phyloP scores from a whole-genome alignment of 1,140 invertebrate species.

The Hormaphis cornu region DNA sequence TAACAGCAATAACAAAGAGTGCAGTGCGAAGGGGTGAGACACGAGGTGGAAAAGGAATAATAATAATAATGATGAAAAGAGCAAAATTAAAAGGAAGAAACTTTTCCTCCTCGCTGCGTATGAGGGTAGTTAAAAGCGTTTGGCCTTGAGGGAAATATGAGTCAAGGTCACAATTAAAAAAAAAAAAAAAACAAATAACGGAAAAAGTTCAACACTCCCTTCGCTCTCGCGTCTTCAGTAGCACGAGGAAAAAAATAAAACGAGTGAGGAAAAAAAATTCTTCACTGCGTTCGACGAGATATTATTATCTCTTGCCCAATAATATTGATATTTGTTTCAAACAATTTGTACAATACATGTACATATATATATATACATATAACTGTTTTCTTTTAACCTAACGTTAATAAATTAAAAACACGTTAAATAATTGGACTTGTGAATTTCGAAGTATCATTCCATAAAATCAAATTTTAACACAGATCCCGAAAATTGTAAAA shows the following conservation, averaged over 20 bases:
- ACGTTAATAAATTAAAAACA: too few species aligned
- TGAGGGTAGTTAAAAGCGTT: conserved; percentile 30
- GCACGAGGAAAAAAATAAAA: not conserved
- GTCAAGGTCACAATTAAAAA: conserved; percentile 31
- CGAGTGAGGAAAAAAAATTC: too few species aligned
- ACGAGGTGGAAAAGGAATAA: not conserved
- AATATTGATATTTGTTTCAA: too few species aligned
- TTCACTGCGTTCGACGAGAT: too few species aligned
- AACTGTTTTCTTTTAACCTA: too few species aligned
- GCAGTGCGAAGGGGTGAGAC: not conserved
- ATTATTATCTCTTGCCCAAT: too few species aligned
- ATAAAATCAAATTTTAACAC: too few species aligned
- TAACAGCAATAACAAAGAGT: conserved; percentile 27
- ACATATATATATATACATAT: too few species aligned
- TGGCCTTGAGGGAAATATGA: conserved; percentile 30
- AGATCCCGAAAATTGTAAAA: too few species aligned
- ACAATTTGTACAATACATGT: too few species aligned
- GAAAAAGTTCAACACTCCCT: conserved; percentile 28
- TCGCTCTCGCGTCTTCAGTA: not conserved
- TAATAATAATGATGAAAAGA: not conserved
- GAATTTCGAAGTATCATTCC: too few species aligned
- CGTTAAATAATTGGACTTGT: too few species aligned
- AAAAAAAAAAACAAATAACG: conserved; percentile 24
- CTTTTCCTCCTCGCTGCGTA: not conserved
- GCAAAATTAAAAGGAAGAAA: conserved; percentile 5